Conservation (phyloP, 2,888 invertebrate genomes). For the Beris chalybata region DNA sequence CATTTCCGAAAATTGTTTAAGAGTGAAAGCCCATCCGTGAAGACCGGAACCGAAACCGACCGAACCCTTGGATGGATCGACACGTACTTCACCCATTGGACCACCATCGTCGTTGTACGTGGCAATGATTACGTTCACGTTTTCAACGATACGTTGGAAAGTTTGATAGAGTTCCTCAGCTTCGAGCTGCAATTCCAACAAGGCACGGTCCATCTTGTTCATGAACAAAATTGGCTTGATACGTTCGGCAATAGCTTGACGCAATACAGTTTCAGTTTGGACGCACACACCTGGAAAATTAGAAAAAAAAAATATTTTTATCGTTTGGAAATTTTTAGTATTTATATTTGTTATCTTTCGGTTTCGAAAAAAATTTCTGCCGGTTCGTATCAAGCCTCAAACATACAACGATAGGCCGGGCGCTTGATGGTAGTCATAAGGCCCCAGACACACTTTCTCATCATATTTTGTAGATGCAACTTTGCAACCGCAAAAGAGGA, state of each 20-base stretch:
- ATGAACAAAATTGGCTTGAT: slow-evolving; percentile 99
- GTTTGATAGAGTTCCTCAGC: slow-evolving; percentile 97
- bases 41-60: slow-evolving; percentile 99
- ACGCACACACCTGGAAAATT: slow-evolving; percentile 89
- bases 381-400: too few relatives aligned
- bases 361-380: too few relatives aligned
- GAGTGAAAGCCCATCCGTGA: slow-evolving; percentile 99
- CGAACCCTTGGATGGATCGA: slow-evolving; percentile 97
- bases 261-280: slow-evolving; percentile 98
- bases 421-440: too few relatives aligned
- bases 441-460: too few relatives aligned
- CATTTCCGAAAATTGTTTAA: slow-evolving; percentile 99
- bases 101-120: slow-evolving; percentile 97
- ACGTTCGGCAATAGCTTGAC: slow-evolving; percentile 99
- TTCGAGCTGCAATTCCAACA: slow-evolving; percentile 94
- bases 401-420: too few relatives aligned
- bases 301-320: too few relatives aligned
- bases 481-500: too few relatives aligned
- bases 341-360: too few relatives aligned
- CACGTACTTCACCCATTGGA: slow-evolving; percentile 99
- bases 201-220: slow-evolving; percentile 99
- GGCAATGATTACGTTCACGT: slow-evolving; percentile 99
- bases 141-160: slow-evolving; percentile 99
- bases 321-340: too few relatives aligned
- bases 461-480: too few relatives aligned